A percentile compares a stretch with the other conserved stretches of the same genome.
Conservation (phyloP, 2,888 invertebrate species). For the Tetramorium bicarinatum region DNA sequence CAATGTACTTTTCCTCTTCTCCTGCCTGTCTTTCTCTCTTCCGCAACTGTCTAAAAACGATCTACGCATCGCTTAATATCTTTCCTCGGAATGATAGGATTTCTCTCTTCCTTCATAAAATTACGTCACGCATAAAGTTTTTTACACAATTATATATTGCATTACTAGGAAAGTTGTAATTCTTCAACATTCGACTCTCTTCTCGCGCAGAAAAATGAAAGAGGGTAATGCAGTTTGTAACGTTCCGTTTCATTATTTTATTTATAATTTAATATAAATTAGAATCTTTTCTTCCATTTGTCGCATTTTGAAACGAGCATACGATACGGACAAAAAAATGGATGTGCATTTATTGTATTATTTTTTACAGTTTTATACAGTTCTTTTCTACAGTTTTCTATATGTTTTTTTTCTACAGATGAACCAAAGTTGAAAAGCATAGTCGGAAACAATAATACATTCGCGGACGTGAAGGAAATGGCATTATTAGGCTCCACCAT, state of each 20-base stretch:
- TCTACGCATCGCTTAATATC: constrained; percentile 11
- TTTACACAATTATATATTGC: constrained; percentile 6
- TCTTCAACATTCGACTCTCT: not conserved
- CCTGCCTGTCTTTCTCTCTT: not conserved
- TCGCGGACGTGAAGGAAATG: constrained; percentile 78
- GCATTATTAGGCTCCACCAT: constrained; percentile 86
- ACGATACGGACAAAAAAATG: not conserved
- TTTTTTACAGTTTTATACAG: too few relatives aligned
- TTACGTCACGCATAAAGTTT: not conserved
- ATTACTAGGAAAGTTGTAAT: constrained; percentile 12
- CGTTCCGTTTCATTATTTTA: not conserved
- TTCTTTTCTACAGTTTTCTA: too few relatives aligned
- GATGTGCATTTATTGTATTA: not conserved
- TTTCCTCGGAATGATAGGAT: not conserved
- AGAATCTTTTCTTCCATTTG: not conserved
- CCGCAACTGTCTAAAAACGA: constrained; percentile 16
- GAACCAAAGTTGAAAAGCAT: constrained; percentile 81
- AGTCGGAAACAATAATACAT: constrained; percentile 82
- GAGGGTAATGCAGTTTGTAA: not conserved
- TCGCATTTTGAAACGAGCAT: not conserved
- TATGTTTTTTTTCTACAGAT: constrained; percentile 81
- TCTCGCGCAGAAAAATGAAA: not conserved
- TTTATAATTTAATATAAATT: not conserved
- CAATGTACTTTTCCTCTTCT: too few relatives aligned
- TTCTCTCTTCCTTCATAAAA: constrained; percentile 1